phyloP scores from a whole-genome alignment of 37 sponge, comb jelly and placozoan genomes.

The Geodia barretti region DNA sequence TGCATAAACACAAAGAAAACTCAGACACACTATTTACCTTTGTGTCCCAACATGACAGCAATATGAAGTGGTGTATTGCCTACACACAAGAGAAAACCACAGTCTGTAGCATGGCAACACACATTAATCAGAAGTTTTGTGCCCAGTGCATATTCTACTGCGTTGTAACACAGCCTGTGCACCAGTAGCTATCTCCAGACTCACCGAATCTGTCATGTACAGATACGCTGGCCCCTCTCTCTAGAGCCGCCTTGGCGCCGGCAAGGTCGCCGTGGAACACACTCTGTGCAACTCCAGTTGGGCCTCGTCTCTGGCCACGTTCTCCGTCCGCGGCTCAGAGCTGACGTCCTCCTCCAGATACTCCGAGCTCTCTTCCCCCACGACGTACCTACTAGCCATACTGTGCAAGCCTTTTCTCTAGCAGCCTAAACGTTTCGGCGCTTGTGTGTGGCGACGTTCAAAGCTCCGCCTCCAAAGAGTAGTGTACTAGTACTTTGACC shows the following conservation, averaged over 20 bases:
- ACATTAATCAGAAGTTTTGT: not conserved
- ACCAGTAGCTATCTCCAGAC: too few relatives aligned
- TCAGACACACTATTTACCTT: constrained; percentile 49
- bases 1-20: too few relatives aligned
- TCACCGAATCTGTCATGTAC: constrained; percentile 64
- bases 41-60: constrained; percentile 85
- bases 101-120: not conserved
- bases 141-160: not conserved
- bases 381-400: not conserved
- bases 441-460: too few relatives aligned
- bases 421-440: too few relatives aligned
- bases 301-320: not conserved
- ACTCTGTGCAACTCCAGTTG: constrained; percentile 52
- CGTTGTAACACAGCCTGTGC: too few relatives aligned
- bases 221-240: constrained; percentile 1
- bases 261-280: constrained; percentile 68
- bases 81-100: constrained; percentile 3
- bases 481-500: too few relatives aligned
- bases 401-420: too few relatives aligned
- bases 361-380: not conserved
- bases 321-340: not conserved
- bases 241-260: constrained; percentile 33
- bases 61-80: constrained; percentile 91
- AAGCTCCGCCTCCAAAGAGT: too few relatives aligned
- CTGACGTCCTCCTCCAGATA: not conserved